Percentiles rank a stretch among this genome's conserved stretches.
Conservation (phyloP, 2,888 invertebrate species). For the Pharmacophagus antenor region DNA sequence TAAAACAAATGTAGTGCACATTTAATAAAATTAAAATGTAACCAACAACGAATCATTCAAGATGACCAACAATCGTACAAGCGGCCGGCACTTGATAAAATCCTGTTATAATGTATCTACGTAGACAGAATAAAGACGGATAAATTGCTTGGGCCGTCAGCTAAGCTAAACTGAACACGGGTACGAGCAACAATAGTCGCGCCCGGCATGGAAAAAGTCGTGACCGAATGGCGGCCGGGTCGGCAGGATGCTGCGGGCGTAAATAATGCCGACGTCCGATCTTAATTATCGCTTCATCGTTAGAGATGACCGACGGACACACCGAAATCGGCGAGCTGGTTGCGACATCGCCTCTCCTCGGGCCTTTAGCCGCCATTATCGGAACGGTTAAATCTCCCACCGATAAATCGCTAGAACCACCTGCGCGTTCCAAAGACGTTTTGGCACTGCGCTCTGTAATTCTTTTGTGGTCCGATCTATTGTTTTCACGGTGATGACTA, state of each 20-base stretch:
- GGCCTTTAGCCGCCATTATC: constrained; percentile 54
- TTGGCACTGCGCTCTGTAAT: constrained; percentile 73
- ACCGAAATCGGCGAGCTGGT: constrained; percentile 68
- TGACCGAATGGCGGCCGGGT: constrained; percentile 69
- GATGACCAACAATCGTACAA: neutral
- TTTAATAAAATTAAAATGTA: neutral
- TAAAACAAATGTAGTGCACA: too few relatives aligned
- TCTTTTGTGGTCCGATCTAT: constrained; percentile 73
- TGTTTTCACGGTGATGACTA: constrained; percentile 70
- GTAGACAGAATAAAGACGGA: constrained; percentile 13
- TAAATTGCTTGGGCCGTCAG: constrained; percentile 38
- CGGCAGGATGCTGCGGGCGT: constrained; percentile 74
- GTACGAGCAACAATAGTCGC: constrained; percentile 67
- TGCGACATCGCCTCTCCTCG: constrained; percentile 58
- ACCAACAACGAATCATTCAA: neutral
- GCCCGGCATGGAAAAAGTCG: constrained; percentile 74
- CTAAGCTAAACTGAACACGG: constrained; percentile 56
- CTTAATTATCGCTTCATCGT: constrained; percentile 80
- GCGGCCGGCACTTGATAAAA: neutral
- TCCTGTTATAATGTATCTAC: constrained; percentile 4
- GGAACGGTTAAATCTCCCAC: constrained; percentile 61
- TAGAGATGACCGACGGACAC: constrained; percentile 69
- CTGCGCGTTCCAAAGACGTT: constrained; percentile 64
- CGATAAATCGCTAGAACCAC: constrained; percentile 72
- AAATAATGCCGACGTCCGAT: constrained; percentile 76